These are phyloP conservation scores for Keiferia lycopersicella DNA, from an alignment of 2,888 invertebrate genomes.

Conservation along the genomic window DNA sequence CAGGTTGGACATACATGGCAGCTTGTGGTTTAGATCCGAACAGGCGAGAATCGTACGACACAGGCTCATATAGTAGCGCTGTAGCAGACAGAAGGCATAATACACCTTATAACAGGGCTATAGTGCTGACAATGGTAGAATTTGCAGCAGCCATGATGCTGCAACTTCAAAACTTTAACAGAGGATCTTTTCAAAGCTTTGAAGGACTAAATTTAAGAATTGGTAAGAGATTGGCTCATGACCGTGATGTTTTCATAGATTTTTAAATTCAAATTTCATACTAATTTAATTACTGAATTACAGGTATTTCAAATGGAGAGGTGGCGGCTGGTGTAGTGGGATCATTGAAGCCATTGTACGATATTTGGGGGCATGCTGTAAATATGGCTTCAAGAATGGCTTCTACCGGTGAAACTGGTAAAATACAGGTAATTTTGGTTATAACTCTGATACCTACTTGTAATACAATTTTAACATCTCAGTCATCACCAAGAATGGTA, in stretches of 20 bases:
- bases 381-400: slow-evolving; percentile 99
- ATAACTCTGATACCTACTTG: too few relatives aligned
- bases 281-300: not conserved
- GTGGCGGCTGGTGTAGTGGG: slow-evolving; percentile 97
- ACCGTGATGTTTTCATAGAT: not conserved
- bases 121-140: slow-evolving; percentile 74
- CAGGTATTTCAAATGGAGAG: slow-evolving; percentile 94
- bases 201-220: slow-evolving; percentile 86
- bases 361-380: slow-evolving; percentile 98
- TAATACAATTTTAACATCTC: too few relatives aligned
- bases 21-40: slow-evolving; percentile 94
- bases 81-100: slow-evolving; percentile 54
- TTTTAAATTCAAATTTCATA: not conserved
- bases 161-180: slow-evolving; percentile 78
- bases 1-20: slow-evolving; percentile 98
- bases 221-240: slow-evolving; percentile 71
- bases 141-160: slow-evolving; percentile 78
- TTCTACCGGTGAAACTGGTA: slow-evolving; percentile 90
- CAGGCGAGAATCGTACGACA: slow-evolving; percentile 80
- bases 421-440: slow-evolving; percentile 83
- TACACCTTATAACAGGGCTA: slow-evolving; percentile 63
- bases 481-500: too few relatives aligned
- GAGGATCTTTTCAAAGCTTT: slow-evolving; percentile 81
- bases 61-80: slow-evolving; percentile 37
- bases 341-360: slow-evolving; percentile 95